Evolutionary conservation across 2,113 vertebrate genomes (phyloP).

Genomic region (Chionodraco myersi): DNA sequence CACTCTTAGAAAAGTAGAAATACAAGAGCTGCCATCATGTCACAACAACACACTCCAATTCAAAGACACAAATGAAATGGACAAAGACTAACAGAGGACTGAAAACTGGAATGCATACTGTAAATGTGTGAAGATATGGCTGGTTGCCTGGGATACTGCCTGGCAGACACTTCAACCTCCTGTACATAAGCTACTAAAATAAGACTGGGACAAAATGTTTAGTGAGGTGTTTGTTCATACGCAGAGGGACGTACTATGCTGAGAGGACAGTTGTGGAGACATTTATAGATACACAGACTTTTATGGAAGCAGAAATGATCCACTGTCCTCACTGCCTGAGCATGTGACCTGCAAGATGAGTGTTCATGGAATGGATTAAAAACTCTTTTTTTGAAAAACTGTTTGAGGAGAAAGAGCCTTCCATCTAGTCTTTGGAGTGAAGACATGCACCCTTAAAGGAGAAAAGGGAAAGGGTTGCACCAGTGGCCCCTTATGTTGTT

Average conservation of each 20-base stretch:
- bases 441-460: constrained; percentile 24
- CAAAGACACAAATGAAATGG: constrained; percentile 59
- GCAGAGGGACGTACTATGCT: constrained; percentile 45
- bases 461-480: constrained; percentile 21
- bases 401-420: constrained; percentile 30
- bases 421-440: constrained; percentile 24
- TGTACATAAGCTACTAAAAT: constrained; percentile 79
- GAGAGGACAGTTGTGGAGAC: constrained; percentile 43
- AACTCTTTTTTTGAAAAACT: constrained; percentile 50
- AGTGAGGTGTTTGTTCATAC: constrained; percentile 50
- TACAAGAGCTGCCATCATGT: constrained; percentile 22
- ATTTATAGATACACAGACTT: constrained; percentile 21
- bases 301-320: constrained; percentile 11
- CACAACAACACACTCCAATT: constrained; percentile 37
- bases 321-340: constrained; percentile 49
- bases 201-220: constrained; percentile 46
- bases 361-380: constrained; percentile 39
- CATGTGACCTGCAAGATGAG: constrained; percentile 59
- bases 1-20: constrained; percentile 35
- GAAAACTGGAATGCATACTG: constrained; percentile 60
- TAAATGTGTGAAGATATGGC: constrained; percentile 69
- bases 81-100: constrained; percentile 52
- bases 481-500: constrained; percentile 27
- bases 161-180: constrained; percentile 66
- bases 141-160: constrained; percentile 63